Evolutionary conservation across 2,888 invertebrate species (phyloP), one percentile per base, ranked within the genome.

Genomic region (Diplolepis rosae): DNA sequence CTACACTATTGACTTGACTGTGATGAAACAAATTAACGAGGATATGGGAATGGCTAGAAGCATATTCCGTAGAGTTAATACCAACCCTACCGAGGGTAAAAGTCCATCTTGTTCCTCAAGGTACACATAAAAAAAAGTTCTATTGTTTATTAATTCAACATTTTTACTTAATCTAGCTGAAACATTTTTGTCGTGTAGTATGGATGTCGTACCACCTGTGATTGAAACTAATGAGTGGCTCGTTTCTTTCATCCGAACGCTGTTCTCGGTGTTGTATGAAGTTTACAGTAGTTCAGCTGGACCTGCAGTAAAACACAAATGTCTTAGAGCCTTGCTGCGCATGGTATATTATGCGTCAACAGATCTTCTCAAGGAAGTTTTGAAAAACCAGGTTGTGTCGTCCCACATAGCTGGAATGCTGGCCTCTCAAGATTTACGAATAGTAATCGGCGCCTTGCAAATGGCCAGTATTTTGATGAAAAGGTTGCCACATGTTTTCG

Each of bases 391-490:
- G 88, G 93, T 96, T 78, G 96, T 98, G 70, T 96, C 97, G 74
- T 98, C 98, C 82, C 98, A 99, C 89, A 96, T 99, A 86, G 98
- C 98, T 32, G 98, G 98, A 71, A 99, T 99, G 98, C 93, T 99
- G 93, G 98, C 98, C 0, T 98, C 98, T 4, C 96, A 95, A 87
- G 99, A 99, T 90, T 91, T 99, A 75, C 94, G 98, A 84, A 98
- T 99, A 85, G 97, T 98, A 51, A 98, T 99, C 65, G 98, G 98
- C 68, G 98, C 98, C 50, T 91, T 99, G 66, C 99, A 99, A 90
- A 95, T 99, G 93, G 97, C 98, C 4, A 96, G 97, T 89, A 96
- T 99, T 81, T 90, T 99, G 74, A 98, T 99, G 96, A 95, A 96
- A 89, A 98, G 98, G 85, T 90, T 99, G 82, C 98, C 98, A 0